Base-by-base conservation (phyloP, 2,113 vertebrate species). In the Xiphophorus hellerii region DNA sequence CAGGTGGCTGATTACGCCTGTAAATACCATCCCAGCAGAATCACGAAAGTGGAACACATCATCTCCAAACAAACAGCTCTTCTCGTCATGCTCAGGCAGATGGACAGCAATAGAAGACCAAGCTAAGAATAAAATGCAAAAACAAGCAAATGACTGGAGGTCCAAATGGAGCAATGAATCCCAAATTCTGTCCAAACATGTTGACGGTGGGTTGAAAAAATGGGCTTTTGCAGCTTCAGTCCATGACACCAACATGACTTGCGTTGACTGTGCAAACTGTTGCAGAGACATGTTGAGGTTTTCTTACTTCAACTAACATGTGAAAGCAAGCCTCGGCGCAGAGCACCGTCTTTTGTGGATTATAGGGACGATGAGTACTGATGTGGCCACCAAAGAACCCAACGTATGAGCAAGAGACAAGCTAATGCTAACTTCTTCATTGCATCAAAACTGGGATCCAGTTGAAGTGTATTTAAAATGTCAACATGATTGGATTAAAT, bases 151-250 rank as follows among this genome's bases (percentile, higher is more conserved):
- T 28, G 70, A 64, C 73, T 64, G 65, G 27, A 29, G 69, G 67
- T 75, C 33, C 25, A 58, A 25, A 35, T 29, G 29, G 30, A 68
- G 66, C 63, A 66, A 82, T 22, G 30, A 77, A 73, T 72, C n/a
- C 54, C 25, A 73, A 8, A 75, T 77, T 81, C 64, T 72, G 80
- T 13, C 77, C 70, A 7, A 73, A 85, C 86, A 85, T 80, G 67
- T 70, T 77, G 82, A 71, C 22, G 30, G 88, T 88, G 84, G 86
- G 84, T 42, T 81, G 86, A 82, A 33, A 28, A 82, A 76, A 35
- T 4, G 76, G 82, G 86, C 74, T 66, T 64, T 62, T 84, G 80
- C 60, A 78, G 51, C 58, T 8, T 15, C 0, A 75, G 62, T 79
- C 73, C 11, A n/a, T 61, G 78, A 62, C 60, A 80, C 69, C 37